Conservation (phyloP, 2,888 invertebrate species). For the Hipparchia semele region DNA sequence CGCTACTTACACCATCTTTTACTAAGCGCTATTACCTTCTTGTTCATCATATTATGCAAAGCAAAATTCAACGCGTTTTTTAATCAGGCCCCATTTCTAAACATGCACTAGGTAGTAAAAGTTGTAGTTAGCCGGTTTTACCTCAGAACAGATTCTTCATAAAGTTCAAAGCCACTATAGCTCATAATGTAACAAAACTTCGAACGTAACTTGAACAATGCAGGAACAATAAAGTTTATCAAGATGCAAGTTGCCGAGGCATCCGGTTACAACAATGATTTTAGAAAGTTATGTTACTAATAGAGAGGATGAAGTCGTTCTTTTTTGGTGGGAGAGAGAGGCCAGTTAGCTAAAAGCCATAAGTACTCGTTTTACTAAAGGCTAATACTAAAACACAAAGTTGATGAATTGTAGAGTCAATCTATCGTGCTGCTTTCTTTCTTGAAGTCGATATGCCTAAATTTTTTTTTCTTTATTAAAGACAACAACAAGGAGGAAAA, state of each 20-base stretch:
- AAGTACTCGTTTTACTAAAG: no score
- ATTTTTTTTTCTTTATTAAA: no score
- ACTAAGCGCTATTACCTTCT: no score
- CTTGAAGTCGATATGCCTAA: no score
- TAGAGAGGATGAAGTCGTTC: neutral
- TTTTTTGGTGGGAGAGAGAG: neutral
- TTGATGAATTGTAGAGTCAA: no score
- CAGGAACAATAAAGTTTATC: conserved; percentile 26
- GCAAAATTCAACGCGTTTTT: neutral
- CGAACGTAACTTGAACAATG: neutral
- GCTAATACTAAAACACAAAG: no score
- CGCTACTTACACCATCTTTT: no score
- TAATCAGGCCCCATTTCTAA: neutral
- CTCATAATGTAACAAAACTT: conserved; percentile 9
- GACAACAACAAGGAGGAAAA: no score
- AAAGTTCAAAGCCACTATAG: neutral
- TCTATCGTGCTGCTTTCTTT: no score
- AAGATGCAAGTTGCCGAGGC: conserved; percentile 24
- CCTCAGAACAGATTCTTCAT: neutral
- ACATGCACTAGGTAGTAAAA: neutral
- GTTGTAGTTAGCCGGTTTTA: neutral
- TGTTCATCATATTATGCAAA: no score
- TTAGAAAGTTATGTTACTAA: neutral
- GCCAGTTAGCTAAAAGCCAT: neutral
- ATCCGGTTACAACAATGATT: conserved; percentile 26